A percentile compares a stretch with the other conserved stretches of the same genome.
Evolutionary conservation across 1,140 invertebrate species (phyloP).

Genomic region (Xylocopa sonorina): DNA sequence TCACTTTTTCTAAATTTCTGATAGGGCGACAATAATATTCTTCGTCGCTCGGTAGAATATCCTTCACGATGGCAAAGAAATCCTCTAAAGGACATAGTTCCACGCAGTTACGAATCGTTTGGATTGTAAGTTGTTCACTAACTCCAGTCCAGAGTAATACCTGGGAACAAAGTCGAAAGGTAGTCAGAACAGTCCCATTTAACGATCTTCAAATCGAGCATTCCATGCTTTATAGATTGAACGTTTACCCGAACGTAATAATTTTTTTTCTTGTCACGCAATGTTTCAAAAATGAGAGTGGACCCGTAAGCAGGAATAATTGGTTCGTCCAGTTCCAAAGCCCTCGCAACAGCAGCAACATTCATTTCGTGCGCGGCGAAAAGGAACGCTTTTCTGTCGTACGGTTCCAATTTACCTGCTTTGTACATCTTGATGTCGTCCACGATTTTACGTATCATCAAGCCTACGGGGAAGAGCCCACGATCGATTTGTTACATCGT

Average conservation of each 20-base stretch:
- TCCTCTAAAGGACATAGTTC: constrained; percentile 74
- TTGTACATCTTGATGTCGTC: constrained; percentile 70
- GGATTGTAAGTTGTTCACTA: constrained; percentile 63
- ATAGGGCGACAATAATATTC: constrained; percentile 64
- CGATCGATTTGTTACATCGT: background rate
- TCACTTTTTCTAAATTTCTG: background rate
- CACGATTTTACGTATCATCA: constrained; percentile 71
- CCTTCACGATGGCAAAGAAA: constrained; percentile 70
- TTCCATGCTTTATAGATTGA: background rate
- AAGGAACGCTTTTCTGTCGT: constrained; percentile 73
- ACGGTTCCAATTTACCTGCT: constrained; percentile 58
- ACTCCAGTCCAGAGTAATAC: constrained; percentile 73
- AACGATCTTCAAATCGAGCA: background rate
- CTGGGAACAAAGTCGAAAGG: constrained; percentile 52
- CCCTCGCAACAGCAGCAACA: constrained; percentile 66
- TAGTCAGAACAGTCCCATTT: background rate
- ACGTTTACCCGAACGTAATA: constrained; percentile 72
- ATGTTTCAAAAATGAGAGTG: constrained; percentile 75
- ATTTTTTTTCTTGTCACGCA: constrained; percentile 65
- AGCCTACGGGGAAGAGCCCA: constrained; percentile 59
- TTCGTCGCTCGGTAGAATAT: constrained; percentile 71
- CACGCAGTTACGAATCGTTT: constrained; percentile 73
- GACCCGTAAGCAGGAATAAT: constrained; percentile 75
- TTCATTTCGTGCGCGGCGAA: constrained; percentile 76
- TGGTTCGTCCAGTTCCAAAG: constrained; percentile 72